Base-by-base conservation (phyloP, 2,888 invertebrate genomes). In the Eupithecia inturbata region DNA sequence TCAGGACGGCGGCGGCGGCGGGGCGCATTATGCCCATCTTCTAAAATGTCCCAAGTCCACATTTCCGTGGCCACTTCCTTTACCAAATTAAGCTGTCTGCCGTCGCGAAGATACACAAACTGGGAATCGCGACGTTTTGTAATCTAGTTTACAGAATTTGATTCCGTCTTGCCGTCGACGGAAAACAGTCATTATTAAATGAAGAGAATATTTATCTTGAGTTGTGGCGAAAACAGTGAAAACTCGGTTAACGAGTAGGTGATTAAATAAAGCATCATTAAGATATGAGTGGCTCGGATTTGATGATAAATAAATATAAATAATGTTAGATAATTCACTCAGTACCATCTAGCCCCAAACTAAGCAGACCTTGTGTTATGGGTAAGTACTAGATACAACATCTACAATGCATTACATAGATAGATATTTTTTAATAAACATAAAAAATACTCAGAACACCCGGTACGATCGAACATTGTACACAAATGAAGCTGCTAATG, bases 91-190 rank as follows among this genome's bases (percentile, higher is more conserved):
- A 85, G 82, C 81, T 81, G 79, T 78, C 85, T 78, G 81, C 77
- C 85, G 81, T 82, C 85, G 82, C 84, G 82, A 85, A 85, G 85
- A 85, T 83, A 87, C 86, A 86, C 85, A 87, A 87, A 86, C 85
- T 76, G 62, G 79, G 80, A 83, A 83, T 85, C 84, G 83, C 81
- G 82, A 81, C 81, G 80, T 76, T 80, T 33, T 80, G 83, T 87
- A 87, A 87, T 87, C 83, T 83, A 81, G 83, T 87, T 87, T 81
- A 75, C 78, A 69, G 78, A 81, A 83, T 83, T 84, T 82, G 82
- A 85, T 86, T 86, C 80, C 77, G 74, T 60, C 70, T 76, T 73
- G 72, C 72, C 63, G 41, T 69, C 68, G 68, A 67, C 49, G 60
- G 71, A 70, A 75, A 75, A 75, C 72, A 72, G 70, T 75, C 67